Conservation (phyloP, 1,140 invertebrate genomes). For the Nebria ingens region DNA sequence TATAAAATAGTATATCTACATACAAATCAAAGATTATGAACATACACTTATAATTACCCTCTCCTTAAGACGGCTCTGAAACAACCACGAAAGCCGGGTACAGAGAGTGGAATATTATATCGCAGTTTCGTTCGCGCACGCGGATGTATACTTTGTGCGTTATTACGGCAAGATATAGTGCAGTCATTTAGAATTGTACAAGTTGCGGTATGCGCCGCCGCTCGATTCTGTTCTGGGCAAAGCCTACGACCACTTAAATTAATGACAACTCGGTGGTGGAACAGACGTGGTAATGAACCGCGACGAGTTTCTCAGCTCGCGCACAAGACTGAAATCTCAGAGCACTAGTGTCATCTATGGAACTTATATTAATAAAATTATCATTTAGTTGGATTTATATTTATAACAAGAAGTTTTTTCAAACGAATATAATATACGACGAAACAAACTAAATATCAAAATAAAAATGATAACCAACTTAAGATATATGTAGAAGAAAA, state of each 20-base stretch:
- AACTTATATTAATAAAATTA: neutral
- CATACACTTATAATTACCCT: no score
- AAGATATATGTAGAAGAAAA: neutral
- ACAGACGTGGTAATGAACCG: conserved; percentile 1
- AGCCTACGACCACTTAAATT: conserved; percentile 9
- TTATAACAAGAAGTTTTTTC: neutral
- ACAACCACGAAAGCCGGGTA: no score
- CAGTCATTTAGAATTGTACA: conserved; percentile 5
- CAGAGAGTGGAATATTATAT: conserved; percentile 2
- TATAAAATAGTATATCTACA: no score
- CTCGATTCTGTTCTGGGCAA: neutral
- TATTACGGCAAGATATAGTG: conserved; percentile 5
- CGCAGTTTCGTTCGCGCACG: neutral
- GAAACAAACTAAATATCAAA: neutral
- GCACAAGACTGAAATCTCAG: neutral
- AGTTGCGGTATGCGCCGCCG: neutral
- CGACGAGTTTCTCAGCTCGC: neutral
- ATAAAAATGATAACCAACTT: neutral
- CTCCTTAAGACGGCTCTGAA: no score
- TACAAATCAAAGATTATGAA: no score
- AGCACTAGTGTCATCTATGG: no score
- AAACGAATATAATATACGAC: neutral
- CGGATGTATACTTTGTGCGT: conserved; percentile 6
- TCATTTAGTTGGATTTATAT: neutral
- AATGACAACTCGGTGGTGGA: neutral